phyloP scores from a whole-genome alignment of 2,797 vertebrate species.

The Tapera naevia region DNA sequence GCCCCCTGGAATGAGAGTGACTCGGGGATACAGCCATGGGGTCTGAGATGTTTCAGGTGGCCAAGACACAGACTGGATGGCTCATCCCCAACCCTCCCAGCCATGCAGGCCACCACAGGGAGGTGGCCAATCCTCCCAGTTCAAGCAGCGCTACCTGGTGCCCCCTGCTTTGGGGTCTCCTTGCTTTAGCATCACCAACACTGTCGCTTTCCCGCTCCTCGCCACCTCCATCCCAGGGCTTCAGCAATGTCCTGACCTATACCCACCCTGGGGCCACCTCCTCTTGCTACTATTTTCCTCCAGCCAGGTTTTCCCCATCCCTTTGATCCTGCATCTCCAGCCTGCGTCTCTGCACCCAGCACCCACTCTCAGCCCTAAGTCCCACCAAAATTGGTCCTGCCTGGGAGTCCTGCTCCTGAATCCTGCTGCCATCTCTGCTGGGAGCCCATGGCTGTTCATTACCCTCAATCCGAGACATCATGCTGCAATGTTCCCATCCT shows the following conservation, averaged over 20 bases:
- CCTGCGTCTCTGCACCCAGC: neutral
- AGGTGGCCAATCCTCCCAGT: neutral
- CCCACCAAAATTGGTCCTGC: neutral
- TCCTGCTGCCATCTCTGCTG: neutral
- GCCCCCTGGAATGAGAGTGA: no score
- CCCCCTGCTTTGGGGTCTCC: neutral
- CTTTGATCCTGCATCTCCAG: neutral
- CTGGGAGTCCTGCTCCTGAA: neutral
- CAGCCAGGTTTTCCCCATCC: neutral
- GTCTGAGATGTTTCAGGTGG: neutral
- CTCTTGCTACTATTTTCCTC: slow-evolving; percentile 49
- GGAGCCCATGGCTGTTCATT: neutral
- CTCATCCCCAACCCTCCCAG: neutral
- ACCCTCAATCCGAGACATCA: neutral
- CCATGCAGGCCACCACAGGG: neutral
- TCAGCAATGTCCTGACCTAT: neutral
- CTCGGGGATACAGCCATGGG: no score
- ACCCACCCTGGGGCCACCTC: neutral
- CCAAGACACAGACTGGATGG: neutral
- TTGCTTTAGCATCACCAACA: neutral
- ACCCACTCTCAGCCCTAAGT: neutral
- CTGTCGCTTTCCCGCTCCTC: neutral
- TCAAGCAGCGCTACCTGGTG: neutral
- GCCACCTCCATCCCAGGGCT: neutral
- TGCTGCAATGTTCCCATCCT: neutral